Conservation (phyloP, 2,113 vertebrate species). For the Phrynosoma platyrhinos region DNA sequence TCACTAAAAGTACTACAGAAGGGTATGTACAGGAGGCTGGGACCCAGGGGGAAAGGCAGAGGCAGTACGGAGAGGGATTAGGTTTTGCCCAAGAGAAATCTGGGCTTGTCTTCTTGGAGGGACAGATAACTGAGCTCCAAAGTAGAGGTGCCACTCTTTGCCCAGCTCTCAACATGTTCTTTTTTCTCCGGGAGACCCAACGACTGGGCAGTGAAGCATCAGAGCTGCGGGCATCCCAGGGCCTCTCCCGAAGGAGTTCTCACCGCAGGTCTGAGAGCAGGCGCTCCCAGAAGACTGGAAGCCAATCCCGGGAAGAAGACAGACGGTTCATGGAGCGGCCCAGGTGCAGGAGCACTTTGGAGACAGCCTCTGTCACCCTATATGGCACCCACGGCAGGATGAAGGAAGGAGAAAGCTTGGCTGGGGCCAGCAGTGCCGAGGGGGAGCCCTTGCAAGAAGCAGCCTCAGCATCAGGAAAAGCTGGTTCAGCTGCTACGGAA, state of each 20-base stretch:
- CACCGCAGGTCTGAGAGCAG: not conserved
- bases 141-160: not conserved
- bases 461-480: not conserved
- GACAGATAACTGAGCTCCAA: not conserved
- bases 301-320: not conserved
- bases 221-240: not conserved
- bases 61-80: not conserved
- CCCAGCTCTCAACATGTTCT: conserved; percentile 47
- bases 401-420: not conserved
- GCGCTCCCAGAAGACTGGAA: not conserved
- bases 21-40: not conserved
- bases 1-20: not conserved
- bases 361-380: not conserved
- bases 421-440: rapidly evolving
- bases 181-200: conserved; percentile 52
- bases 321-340: not conserved
- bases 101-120: not conserved
- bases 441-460: not conserved
- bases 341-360: not conserved
- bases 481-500: rapidly evolving
- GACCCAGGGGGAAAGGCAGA: not conserved
- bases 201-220: not conserved
- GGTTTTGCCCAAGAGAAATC: not conserved
- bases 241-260: not conserved
- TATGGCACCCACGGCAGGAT: rapidly evolving